Evolutionary conservation across 2,888 invertebrate species (phyloP), one percentile per base, ranked within the genome.

Genomic region (Diadegma fenestrale): DNA sequence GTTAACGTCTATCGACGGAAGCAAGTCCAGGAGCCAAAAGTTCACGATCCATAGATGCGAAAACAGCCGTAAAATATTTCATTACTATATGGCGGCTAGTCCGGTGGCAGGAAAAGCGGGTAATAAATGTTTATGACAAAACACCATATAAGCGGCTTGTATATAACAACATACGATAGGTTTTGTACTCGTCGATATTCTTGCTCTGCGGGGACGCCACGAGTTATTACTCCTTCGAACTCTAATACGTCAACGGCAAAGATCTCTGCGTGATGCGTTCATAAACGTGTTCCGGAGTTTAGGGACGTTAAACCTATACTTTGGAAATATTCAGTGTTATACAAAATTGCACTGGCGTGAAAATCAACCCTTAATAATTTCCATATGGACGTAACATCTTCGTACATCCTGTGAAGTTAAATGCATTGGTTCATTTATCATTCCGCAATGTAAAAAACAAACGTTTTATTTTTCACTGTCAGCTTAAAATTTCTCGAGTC

Each of bases 41-140:
- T 86, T 86, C 78, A 82, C 79, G 82, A 33, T 37, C 41, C 43
- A 33, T 30, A 71, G 77, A 78, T 73, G 68, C 75, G 81, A 78
- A 84, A 84, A 81, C 58, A 85, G 89, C 87, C 86, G 89, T 89
- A 89, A 89, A 89, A 88, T 89, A 89, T 89, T 90, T 90, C 89
- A 90, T 88, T 89, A 88, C 89, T 73, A 82, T 26, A 26, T 26
- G 22, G 61, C 73, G 66, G 71, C 41, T 12, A 64, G 48, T 80
- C n/a, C n/a, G n/a, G 73, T 45, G 71, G 68, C 71, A 66, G 48
- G 45, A 54, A 48, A 58, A 43, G 76, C 58, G 82, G 86, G 87
- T 85, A 90, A 89, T 89, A 89, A 89, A 90, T 88, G 89, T 89
- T 90, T 90, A 90, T 87, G 89, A 84, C 85, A 43, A 61, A 73